A percentile compares a stretch with the other conserved stretches of the same genome.
Evolutionary conservation across 2,113 vertebrate genomes (phyloP).

Genomic region (Struthidea cinerea): DNA sequence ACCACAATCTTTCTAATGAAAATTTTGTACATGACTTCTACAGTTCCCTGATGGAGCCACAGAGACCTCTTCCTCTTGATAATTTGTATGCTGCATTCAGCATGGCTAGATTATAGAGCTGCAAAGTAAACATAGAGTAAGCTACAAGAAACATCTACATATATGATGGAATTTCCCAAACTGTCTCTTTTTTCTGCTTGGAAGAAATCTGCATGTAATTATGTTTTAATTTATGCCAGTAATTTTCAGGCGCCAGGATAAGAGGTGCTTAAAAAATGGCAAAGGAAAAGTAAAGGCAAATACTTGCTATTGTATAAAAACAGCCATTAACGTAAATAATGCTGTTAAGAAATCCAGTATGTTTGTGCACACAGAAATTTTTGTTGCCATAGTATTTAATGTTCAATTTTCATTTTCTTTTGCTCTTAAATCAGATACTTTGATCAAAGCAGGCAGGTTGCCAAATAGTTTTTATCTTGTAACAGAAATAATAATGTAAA

Average conservation of each 20-base stretch:
- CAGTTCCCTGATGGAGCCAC: not conserved
- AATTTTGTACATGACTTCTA: not conserved
- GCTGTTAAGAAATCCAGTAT: not conserved
- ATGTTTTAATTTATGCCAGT: not conserved
- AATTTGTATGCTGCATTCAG: not conserved
- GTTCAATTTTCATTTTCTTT: not conserved
- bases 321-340: not conserved
- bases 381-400: not conserved
- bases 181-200: not conserved
- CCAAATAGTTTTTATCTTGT: not conserved
- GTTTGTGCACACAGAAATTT: not conserved
- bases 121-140: not conserved
- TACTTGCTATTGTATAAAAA: not conserved
- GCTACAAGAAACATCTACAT: not conserved
- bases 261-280: not conserved
- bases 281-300: not conserved
- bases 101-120: not conserved
- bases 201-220: not conserved
- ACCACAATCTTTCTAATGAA: not conserved
- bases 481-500: not conserved
- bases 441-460: not conserved
- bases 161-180: not conserved
- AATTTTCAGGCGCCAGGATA: not conserved
- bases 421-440: not conserved
- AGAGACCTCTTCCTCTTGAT: not conserved